These are phyloP conservation scores for Trichosurus vulpecula DNA, from an alignment of 2,797 vertebrate genomes.

Conservation along the genomic window DNA sequence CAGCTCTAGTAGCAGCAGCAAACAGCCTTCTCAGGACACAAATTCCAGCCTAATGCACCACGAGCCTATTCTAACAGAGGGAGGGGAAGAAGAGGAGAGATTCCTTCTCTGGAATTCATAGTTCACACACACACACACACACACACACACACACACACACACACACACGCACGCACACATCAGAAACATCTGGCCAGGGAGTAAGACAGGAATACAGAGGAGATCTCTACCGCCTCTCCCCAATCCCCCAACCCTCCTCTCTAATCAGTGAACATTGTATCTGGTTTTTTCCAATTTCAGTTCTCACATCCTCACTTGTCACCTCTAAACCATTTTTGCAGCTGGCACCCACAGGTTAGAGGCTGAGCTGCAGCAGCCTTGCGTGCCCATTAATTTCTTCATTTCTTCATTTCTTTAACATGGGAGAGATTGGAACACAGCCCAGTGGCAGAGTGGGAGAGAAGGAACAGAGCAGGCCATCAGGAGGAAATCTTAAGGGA, in stretches of 20 bases:
- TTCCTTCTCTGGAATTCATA: neutral
- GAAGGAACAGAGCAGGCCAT: neutral
- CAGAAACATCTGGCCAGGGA: neutral
- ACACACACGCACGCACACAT: neutral
- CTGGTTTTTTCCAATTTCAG: constrained; percentile 64
- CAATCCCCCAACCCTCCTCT: neutral
- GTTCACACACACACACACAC: too few relatives aligned
- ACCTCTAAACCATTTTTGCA: constrained; percentile 69
- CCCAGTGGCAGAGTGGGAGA: neutral
- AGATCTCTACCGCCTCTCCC: neutral
- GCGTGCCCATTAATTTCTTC: neutral
- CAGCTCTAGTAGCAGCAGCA: neutral
- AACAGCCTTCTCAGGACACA: neutral
- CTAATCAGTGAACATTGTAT: neutral
- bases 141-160: neutral
- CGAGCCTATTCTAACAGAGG: neutral
- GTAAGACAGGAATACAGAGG: neutral
- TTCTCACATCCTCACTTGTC: constrained; percentile 70
- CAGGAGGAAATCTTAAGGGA: neutral
- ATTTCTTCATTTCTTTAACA: neutral
- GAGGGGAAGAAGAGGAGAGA: neutral
- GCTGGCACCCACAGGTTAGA: constrained; percentile 27
- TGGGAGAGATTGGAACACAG: neutral
- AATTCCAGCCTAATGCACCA: neutral
- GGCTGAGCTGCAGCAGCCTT: neutral